Evolutionary conservation across 2,113 vertebrate genomes (phyloP).

Genomic region (Parus major): DNA sequence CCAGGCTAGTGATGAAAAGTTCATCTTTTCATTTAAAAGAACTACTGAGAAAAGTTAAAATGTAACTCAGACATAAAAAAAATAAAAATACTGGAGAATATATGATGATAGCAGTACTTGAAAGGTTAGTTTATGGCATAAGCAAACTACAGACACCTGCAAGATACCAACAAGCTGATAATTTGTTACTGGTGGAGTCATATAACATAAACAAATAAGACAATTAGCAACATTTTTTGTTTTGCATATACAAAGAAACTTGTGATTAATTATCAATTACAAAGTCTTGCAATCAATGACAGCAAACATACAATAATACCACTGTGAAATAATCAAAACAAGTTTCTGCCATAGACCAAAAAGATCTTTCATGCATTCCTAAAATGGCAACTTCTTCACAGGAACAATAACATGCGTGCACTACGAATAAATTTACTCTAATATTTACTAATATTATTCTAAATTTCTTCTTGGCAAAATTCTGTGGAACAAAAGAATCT

Average conservation of each 20-base stretch:
- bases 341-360: not conserved
- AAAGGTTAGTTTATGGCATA: not conserved
- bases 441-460: not conserved
- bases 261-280: not conserved
- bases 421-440: not conserved
- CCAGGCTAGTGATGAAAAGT: not conserved
- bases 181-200: not conserved
- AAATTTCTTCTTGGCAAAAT: not conserved
- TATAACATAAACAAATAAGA: not conserved
- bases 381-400: not conserved
- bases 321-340: not conserved
- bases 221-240: not conserved
- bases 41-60: not conserved
- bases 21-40: not conserved
- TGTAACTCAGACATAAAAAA: not conserved
- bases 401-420: not conserved
- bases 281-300: not conserved
- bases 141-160: not conserved
- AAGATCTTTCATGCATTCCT: not conserved
- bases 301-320: not conserved
- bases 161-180: not conserved
- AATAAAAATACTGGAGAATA: not conserved
- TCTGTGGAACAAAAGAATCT: not conserved
- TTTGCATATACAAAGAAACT: not conserved
- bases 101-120: not conserved